Percentiles rank a stretch among this genome's conserved stretches.
Conservation (phyloP, 2,888 invertebrate genomes). For the Sphaerophoria rueppellii region DNA sequence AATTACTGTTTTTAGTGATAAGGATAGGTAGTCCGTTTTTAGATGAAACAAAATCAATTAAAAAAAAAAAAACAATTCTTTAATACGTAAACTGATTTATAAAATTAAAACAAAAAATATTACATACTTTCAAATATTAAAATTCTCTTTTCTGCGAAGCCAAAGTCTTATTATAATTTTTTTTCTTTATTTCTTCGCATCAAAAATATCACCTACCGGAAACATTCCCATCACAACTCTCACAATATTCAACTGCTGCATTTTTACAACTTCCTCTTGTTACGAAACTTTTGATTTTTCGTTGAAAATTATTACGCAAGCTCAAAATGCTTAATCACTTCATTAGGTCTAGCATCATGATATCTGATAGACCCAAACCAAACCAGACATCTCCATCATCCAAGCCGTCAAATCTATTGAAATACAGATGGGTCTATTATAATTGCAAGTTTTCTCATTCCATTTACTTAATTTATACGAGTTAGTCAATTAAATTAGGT, state of each 20-base stretch:
- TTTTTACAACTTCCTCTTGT: constrained; percentile 21
- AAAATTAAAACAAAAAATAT: too few relatives aligned
- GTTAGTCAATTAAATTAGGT: constrained; percentile 25
- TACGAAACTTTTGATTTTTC: constrained; percentile 12
- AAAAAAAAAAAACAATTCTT: too few relatives aligned
- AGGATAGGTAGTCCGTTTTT: too few relatives aligned
- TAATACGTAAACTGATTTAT: too few relatives aligned
- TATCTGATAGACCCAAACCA: background rate
- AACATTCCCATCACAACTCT: background rate
- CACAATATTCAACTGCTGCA: constrained; percentile 11
- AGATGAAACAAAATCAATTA: too few relatives aligned
- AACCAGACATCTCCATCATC: background rate
- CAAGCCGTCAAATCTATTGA: background rate
- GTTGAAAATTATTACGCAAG: constrained; percentile 17
- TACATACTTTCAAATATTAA: too few relatives aligned
- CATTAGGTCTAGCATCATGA: constrained; percentile 1
- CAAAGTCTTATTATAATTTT: too few relatives aligned
- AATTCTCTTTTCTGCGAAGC: too few relatives aligned
- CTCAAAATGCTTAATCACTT: constrained; percentile 14
- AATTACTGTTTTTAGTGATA: too few relatives aligned
- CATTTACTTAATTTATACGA: background rate
- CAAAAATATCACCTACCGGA: background rate
- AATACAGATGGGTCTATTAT: constrained; percentile 4
- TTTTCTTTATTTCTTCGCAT: background rate
- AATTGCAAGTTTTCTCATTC: background rate